These are phyloP conservation scores for Odontamblyopus rebecca DNA, from an alignment of 2,797 vertebrate species.

Conservation along the genomic window DNA sequence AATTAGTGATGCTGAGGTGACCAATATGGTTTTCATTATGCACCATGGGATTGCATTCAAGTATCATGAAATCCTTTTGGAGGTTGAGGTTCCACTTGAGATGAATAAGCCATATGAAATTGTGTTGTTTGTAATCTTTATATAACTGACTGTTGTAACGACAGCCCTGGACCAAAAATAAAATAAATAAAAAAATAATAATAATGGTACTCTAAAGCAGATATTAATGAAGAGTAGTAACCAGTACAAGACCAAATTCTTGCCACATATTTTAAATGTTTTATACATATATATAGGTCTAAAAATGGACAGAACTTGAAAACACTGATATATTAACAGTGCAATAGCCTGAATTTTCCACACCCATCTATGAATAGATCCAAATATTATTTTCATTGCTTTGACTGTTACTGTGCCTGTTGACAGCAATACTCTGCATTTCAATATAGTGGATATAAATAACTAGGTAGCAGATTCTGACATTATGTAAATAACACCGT, in stretches of 20 bases:
- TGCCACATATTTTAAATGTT: no score
- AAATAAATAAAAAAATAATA: no score
- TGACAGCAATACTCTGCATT: neutral
- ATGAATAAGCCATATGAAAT: conserved; percentile 15
- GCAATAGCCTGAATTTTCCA: neutral
- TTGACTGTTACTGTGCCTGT: neutral
- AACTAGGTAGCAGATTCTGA: neutral
- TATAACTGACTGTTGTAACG: no score
- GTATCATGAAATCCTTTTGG: conserved; percentile 27
- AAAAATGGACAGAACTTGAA: neutral
- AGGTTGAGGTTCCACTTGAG: conserved; percentile 10
- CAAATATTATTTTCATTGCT: neutral
- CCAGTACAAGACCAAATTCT: no score
- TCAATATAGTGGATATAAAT: conserved; percentile 1
- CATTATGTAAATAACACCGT: neutral
- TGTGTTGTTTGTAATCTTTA: neutral
- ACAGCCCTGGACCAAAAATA: no score
- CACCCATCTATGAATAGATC: neutral
- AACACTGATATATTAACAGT: neutral
- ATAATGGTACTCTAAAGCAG: no score
- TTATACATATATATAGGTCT: no score
- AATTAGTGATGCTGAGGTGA: conserved; percentile 65
- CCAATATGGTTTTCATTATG: conserved; percentile 41
- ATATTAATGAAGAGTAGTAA: no score
- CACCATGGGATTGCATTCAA: conserved; percentile 25